Percentiles rank a stretch among this genome's conserved stretches.
phyloP scores from a whole-genome alignment of 2,797 vertebrate species.

The Brachyrhaphis roseni region DNA sequence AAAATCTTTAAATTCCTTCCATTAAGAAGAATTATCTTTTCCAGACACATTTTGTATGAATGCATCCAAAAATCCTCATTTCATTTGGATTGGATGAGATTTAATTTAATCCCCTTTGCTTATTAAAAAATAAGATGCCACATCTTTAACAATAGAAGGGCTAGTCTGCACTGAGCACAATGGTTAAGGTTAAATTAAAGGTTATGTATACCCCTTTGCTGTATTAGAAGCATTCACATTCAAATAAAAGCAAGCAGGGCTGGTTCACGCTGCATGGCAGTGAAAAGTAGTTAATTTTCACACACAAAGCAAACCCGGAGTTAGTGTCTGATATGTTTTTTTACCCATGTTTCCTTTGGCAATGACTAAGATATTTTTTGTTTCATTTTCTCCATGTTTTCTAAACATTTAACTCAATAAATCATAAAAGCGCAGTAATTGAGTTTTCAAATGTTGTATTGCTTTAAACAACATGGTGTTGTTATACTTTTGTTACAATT shows the following conservation, averaged over 20 bases:
- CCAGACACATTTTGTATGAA: conserved; percentile 83
- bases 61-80: conserved; percentile 81
- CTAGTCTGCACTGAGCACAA: conserved; percentile 78
- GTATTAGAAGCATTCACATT: conserved; percentile 79
- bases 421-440: background rate
- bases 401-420: background rate
- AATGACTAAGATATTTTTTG: conserved; percentile 5
- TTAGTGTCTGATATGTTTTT: conserved; percentile 28
- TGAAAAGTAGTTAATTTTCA: conserved; percentile 55
- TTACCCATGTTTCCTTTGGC: conserved; percentile 27
- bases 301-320: conserved; percentile 31
- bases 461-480: conserved; percentile 4
- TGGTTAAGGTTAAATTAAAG: conserved; percentile 85
- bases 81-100: conserved; percentile 81
- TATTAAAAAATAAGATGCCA: conserved; percentile 82
- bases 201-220: conserved; percentile 80
- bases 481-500: conserved; percentile 5
- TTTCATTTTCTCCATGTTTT: conserved; percentile 7
- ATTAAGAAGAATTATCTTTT: conserved; percentile 87
- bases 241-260: conserved; percentile 70
- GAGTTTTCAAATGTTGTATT: background rate
- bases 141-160: conserved; percentile 82
- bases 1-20: conserved; percentile 81
- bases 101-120: conserved; percentile 85
- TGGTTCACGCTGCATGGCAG: conserved; percentile 49